A percentile compares a stretch with the other conserved stretches of the same genome.
These are phyloP conservation scores for Nemurella pictetii DNA, from an alignment of 2,888 invertebrate species.

Conservation along the genomic window DNA sequence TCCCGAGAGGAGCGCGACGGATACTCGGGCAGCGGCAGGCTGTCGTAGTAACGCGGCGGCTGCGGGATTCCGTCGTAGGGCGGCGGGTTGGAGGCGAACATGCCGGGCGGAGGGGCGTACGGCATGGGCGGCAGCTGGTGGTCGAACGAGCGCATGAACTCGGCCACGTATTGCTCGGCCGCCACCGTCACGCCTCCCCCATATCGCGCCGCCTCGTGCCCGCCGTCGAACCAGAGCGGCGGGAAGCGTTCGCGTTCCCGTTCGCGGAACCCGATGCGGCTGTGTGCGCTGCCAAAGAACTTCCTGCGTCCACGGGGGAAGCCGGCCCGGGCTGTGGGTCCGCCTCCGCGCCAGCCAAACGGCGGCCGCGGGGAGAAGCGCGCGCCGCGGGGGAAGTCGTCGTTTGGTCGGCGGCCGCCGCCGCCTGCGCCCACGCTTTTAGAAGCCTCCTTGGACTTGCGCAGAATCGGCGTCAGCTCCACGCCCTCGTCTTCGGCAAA, in stretches of 20 bases:
- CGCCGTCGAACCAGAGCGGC: slow-evolving; percentile 63
- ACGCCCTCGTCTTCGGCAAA: slow-evolving; percentile 91
- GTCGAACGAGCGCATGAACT: slow-evolving; percentile 87
- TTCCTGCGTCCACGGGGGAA: slow-evolving; percentile 59
- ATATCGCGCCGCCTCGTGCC: slow-evolving; percentile 54
- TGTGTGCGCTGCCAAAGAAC: slow-evolving; percentile 66
- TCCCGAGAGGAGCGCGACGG: slow-evolving; percentile 59
- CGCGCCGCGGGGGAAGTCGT: slow-evolving; percentile 49
- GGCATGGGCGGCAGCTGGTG: slow-evolving; percentile 84
- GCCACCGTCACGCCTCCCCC: slow-evolving; percentile 63
- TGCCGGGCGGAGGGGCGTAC: slow-evolving; percentile 71
- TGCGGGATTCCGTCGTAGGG: slow-evolving; percentile 67
- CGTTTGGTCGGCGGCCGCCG: slow-evolving; percentile 34
- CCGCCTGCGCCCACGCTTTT: slow-evolving; percentile 59
- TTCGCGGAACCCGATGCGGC: slow-evolving; percentile 63
- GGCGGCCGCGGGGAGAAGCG: slow-evolving; percentile 31
- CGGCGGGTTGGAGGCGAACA: slow-evolving; percentile 54
- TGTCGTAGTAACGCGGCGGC: slow-evolving; percentile 83
- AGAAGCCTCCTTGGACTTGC: slow-evolving; percentile 82
- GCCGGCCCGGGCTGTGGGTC: slow-evolving; percentile 55
- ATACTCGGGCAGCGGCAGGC: slow-evolving; percentile 76
- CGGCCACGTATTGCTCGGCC: slow-evolving; percentile 85
- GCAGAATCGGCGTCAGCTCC: slow-evolving; percentile 84
- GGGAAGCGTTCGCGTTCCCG: slow-evolving; percentile 62
- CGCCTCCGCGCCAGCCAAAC: slow-evolving; percentile 54